phyloP scores from a whole-genome alignment of 2,888 invertebrate genomes.

The Callosobruchus maculatus region DNA sequence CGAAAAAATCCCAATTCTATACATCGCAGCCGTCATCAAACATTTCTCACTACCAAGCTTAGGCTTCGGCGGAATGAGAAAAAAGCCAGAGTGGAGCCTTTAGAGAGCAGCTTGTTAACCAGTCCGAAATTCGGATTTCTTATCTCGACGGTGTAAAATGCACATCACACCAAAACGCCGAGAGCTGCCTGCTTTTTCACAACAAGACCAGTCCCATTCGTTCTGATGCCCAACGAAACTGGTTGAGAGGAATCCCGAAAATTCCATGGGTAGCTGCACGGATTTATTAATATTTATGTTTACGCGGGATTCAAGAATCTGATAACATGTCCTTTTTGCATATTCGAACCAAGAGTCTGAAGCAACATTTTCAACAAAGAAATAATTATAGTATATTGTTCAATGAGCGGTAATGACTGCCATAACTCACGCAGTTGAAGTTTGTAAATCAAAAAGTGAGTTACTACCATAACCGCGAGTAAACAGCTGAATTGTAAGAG shows the following conservation, averaged over 20 bases:
- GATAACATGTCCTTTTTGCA: neutral
- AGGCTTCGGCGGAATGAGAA: neutral
- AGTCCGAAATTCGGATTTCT: neutral
- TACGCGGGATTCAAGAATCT: neutral
- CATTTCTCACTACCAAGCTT: neutral
- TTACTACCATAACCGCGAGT: too few species aligned
- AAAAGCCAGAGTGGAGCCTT: neutral
- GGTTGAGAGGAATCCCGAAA: neutral
- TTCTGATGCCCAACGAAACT: neutral
- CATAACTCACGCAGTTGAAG: too few species aligned
- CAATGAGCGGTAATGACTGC: too few species aligned
- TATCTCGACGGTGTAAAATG: neutral
- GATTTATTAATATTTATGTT: neutral
- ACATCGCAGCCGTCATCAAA: neutral
- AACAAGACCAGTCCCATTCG: neutral
- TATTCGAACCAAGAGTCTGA: too few species aligned
- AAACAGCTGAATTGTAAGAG: too few species aligned
- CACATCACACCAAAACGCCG: neutral
- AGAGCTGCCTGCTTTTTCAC: neutral
- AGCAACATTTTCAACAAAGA: too few species aligned
- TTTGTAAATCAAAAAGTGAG: too few species aligned
- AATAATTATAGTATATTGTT: too few species aligned
- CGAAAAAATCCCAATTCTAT: neutral
- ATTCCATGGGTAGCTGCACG: neutral
- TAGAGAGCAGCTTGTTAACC: neutral